Percentiles rank a stretch among this genome's conserved stretches.
phyloP scores from a whole-genome alignment of 2,797 vertebrate genomes.

The Prunella strophiata region DNA sequence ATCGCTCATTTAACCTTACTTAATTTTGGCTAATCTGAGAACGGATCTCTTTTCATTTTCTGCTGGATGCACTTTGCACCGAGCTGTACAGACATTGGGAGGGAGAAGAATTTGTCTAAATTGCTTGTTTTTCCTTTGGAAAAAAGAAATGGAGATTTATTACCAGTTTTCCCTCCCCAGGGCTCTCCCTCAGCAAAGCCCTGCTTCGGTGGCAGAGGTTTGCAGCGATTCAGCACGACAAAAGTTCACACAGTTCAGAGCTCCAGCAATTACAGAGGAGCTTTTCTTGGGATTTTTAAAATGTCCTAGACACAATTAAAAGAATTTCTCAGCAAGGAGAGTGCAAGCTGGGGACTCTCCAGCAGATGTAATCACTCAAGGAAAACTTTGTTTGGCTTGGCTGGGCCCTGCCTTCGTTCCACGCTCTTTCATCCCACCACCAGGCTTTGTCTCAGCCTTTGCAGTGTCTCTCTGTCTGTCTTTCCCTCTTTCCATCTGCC shows the following conservation, averaged over 20 bases:
- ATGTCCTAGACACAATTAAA: constrained; percentile 33
- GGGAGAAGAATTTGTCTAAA: background rate
- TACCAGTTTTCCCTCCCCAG: background rate
- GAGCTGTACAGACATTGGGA: background rate
- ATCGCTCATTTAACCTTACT: background rate
- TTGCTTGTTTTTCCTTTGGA: background rate
- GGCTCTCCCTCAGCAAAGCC: background rate
- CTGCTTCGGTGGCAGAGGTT: background rate
- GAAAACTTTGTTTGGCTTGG: constrained; percentile 63
- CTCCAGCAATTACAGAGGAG: constrained; percentile 6
- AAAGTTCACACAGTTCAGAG: constrained; percentile 33
- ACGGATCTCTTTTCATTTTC: background rate
- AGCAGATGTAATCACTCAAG: constrained; percentile 67
- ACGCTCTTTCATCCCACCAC: background rate
- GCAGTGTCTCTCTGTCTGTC: background rate
- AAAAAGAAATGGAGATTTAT: constrained; percentile 8
- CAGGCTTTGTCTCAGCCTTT: background rate
- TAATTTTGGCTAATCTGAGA: background rate
- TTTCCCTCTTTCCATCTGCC: background rate
- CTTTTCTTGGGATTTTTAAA: constrained; percentile 43
- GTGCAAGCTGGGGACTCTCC: constrained; percentile 50
- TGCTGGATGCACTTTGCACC: background rate
- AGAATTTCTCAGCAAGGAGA: constrained; percentile 29
- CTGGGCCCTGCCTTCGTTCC: constrained; percentile 4
- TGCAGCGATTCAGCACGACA: background rate